Evolutionary conservation across 2,113 vertebrate species (phyloP), one percentile per base, ranked within the genome.

Genomic region (Atlantisia rogersi): DNA sequence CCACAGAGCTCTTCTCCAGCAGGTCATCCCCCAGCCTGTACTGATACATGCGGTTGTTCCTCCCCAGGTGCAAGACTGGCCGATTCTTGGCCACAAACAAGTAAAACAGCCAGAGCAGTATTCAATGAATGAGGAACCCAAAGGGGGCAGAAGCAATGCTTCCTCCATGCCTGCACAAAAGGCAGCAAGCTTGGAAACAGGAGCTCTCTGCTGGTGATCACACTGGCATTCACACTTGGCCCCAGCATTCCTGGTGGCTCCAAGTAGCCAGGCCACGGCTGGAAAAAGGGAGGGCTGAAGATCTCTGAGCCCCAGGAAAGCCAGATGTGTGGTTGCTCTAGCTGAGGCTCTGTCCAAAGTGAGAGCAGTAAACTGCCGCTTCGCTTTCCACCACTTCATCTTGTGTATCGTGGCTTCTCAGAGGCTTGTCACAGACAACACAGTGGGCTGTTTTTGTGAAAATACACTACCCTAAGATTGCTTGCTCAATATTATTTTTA

Each of bases 151-250:
- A 52, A 82, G 48, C 53, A 53, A 16, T 1, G 28, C 64, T 44
- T 77, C 24, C 68, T n/a, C 40, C 28, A 15, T 32, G 64, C 58
- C 48, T 69, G 55, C 46, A 48, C 46, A 19, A 19, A 48, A 19
- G 25, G 26, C 1, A 4, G 46, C 52, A 89, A n/a, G 69, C 78
- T 68, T 0, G 0, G 39, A 26, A 83, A 83, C 31, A 25, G 2
- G 0, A 81, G 32, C 40, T 79, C 29, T 69, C 24, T 15, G 60
- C 46, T 18, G 64, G 69, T 28, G 81, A 32, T 7, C 2, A 2
- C 25, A 6, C 5, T 0, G 0, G 42, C 10, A 26, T 13, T 64
- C 39, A 20, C 1, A 0, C 42, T 13, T 1, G 0, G 70, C 40
- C 37, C 8, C 28, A 10, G 58, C 55, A 48, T 0, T 0, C 24